phyloP scores from a whole-genome alignment of 2,113 vertebrate species.

The Macquaria australasica region DNA sequence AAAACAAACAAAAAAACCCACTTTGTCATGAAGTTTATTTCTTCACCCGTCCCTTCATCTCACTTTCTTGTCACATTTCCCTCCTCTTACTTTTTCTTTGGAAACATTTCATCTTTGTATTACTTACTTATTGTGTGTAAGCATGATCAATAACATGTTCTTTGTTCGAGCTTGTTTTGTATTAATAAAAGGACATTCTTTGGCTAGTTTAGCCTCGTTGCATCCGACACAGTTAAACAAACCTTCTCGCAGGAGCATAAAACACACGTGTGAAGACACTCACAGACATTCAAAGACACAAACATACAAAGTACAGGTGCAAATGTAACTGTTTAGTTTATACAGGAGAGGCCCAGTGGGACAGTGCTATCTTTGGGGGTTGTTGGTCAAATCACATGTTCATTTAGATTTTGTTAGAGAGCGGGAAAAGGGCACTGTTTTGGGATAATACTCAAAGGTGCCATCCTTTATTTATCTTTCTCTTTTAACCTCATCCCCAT shows the following conservation, averaged over 20 bases:
- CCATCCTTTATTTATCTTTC: background rate
- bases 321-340: conserved; percentile 47
- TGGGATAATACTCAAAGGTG: background rate
- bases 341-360: conserved; percentile 25
- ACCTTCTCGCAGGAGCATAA: conserved; percentile 1
- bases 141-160: conserved; percentile 1
- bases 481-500: background rate
- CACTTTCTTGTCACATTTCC: background rate
- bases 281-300: conserved; percentile 27
- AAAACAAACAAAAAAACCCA: background rate
- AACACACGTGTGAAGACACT: conserved; percentile 1
- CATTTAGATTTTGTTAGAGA: conserved; percentile 18
- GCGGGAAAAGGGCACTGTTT: background rate
- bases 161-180: conserved; percentile 51
- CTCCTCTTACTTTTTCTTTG: conserved; percentile 18
- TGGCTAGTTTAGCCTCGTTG: conserved; percentile 39
- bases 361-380: conserved; percentile 64
- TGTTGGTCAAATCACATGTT: conserved; percentile 34
- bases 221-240: conserved; percentile 4
- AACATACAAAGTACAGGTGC: conserved; percentile 39
- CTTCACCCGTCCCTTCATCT: conserved; percentile 31
- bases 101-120: conserved; percentile 19
- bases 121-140: background rate
- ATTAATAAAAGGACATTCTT: conserved; percentile 43
- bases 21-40: conserved; percentile 26